Evolutionary conservation across 1,140 invertebrate species (phyloP).

Genomic region (Caligus rogercresseyi): DNA sequence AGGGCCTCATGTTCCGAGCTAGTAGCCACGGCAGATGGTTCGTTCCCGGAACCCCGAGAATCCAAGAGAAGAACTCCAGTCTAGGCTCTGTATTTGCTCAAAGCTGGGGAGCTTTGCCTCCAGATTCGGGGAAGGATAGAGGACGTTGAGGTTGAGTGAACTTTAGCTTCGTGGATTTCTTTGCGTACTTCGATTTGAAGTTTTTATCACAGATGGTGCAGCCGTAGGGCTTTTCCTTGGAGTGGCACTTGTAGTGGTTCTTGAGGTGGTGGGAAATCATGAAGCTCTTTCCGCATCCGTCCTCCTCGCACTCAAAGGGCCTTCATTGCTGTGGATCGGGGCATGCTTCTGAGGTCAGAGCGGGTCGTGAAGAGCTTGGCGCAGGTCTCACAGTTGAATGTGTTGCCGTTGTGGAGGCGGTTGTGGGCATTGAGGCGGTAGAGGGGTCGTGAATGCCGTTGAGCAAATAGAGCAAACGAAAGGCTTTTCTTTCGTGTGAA

Average conservation of each 20-base stretch:
- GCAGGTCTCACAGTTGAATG: conserved; percentile 67
- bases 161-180: not conserved
- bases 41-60: no score
- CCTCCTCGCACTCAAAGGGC: conserved; percentile 45
- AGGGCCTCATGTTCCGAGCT: not conserved
- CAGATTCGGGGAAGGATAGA: no score
- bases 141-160: no score
- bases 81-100: not conserved
- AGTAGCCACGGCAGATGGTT: not conserved
- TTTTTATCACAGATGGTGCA: conserved; percentile 5
- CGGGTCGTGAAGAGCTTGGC: conserved; percentile 84
- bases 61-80: not conserved
- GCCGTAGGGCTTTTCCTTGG: conserved; percentile 2
- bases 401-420: conserved; percentile 74
- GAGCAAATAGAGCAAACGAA: conserved; percentile 46
- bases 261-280: conserved; percentile 80
- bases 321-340: conserved; percentile 81
- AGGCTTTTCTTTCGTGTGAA: conserved; percentile 77
- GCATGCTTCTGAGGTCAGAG: conserved; percentile 83
- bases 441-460: conserved; percentile 81
- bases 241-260: conserved; percentile 38
- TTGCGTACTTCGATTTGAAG: conserved; percentile 10
- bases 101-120: not conserved
- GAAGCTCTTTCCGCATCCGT: conserved; percentile 74
- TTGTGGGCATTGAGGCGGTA: conserved; percentile 81